These are phyloP conservation scores for Drosophila burlai DNA, from an alignment of 1,140 invertebrate genomes.

Conservation along the genomic window DNA sequence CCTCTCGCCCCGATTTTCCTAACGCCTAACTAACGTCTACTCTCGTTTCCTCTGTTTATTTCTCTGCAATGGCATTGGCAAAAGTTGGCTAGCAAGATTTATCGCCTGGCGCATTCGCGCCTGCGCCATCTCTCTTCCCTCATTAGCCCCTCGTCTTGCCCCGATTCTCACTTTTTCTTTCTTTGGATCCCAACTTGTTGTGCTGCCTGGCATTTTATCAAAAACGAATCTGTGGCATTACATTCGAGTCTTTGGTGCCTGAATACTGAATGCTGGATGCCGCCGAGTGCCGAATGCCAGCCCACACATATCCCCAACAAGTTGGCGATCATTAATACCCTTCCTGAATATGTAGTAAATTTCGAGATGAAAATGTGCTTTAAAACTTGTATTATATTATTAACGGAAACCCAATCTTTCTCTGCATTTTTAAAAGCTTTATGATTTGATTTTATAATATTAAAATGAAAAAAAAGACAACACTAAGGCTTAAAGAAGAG, in stretches of 20 bases:
- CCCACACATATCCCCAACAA: constrained; percentile 62
- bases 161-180: constrained; percentile 64
- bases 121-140: constrained; percentile 20
- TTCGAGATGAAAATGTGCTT: not conserved
- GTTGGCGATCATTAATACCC: constrained; percentile 27
- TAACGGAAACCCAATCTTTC: no score
- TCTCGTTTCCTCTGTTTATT: constrained; percentile 31
- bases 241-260: constrained; percentile 52
- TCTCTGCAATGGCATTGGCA: constrained; percentile 20
- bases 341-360: not conserved
- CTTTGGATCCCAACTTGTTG: constrained; percentile 63
- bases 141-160: constrained; percentile 9
- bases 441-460: no score
- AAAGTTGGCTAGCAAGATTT: constrained; percentile 38
- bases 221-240: constrained; percentile 77
- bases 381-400: not conserved
- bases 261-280: constrained; percentile 25
- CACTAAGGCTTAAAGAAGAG: no score
- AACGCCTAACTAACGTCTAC: constrained; percentile 5
- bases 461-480: not conserved
- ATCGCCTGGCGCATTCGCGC: constrained; percentile 15
- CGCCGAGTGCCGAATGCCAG: constrained; percentile 27
- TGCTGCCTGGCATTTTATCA: constrained; percentile 75
- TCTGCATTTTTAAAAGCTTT: not conserved
- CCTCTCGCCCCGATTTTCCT: constrained; percentile 3